Percentiles rank a stretch among this genome's conserved stretches.
phyloP scores from a whole-genome alignment of 2,797 vertebrate species.

The Galagoides demidoff region DNA sequence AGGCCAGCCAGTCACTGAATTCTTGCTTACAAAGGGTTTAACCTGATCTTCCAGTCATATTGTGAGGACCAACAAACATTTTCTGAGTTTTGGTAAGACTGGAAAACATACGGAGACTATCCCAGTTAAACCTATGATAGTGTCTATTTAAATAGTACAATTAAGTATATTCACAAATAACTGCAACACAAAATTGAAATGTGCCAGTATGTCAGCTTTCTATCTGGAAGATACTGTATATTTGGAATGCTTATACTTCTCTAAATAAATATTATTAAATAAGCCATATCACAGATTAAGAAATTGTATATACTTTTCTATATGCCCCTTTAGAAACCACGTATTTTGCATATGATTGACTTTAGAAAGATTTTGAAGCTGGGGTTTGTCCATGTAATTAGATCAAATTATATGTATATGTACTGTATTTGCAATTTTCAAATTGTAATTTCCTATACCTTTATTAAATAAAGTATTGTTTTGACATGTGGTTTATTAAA shows the following conservation, averaged over 20 bases:
- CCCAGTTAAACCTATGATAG: slow-evolving; percentile 69
- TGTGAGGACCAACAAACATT: slow-evolving; percentile 40
- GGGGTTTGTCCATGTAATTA: slow-evolving; percentile 83
- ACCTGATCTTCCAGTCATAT: not conserved
- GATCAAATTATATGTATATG: slow-evolving; percentile 80
- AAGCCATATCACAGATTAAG: slow-evolving; percentile 86
- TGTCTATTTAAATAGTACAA: slow-evolving; percentile 70
- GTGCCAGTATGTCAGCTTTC: not conserved
- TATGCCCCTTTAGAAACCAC: slow-evolving; percentile 72
- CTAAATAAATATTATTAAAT: slow-evolving; percentile 67
- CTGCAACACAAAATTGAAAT: slow-evolving; percentile 65
- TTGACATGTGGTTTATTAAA: slow-evolving; percentile 88
- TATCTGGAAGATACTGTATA: slow-evolving; percentile 62
- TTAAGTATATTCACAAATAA: slow-evolving; percentile 65
- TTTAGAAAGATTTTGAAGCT: slow-evolving; percentile 84
- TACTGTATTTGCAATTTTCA: slow-evolving; percentile 87
- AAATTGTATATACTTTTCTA: slow-evolving; percentile 78
- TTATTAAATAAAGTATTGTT: slow-evolving; percentile 85
- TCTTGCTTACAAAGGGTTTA: not conserved
- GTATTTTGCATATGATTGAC: slow-evolving; percentile 86
- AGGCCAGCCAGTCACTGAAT: not conserved
- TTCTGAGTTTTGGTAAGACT: slow-evolving; percentile 49
- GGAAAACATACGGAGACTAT: slow-evolving; percentile 56
- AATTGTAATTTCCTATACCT: slow-evolving; percentile 86
- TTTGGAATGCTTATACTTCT: slow-evolving; percentile 73